Base-by-base conservation (phyloP, 2,888 invertebrate genomes). In the Yponomeuta cagnagella region DNA sequence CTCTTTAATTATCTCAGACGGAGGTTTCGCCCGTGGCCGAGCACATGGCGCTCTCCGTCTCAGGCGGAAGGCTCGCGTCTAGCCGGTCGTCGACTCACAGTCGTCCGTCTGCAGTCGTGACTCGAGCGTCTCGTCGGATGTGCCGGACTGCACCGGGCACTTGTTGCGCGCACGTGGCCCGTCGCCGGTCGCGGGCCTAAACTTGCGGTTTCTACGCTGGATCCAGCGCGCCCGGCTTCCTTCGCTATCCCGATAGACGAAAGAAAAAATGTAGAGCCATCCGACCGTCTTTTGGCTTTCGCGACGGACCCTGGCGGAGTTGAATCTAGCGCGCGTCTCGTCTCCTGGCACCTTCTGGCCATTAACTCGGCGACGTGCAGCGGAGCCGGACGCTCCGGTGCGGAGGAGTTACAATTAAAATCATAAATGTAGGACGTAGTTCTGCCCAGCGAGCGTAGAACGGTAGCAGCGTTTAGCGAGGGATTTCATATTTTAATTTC, bases 101-200 rank as follows among this genome's bases (percentile, higher is more conserved):
- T 58, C 52, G 52, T 15, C 52, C 15, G 52, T 58, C 52, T 58
- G 52, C 52, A 58, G 52, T 58, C 52, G 33, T 65, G 65, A 48
- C 15, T 30, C 70, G 64, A n/a, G 63, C 63, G 71, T 73, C 74
- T 75, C 75, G 75, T 75, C 74, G 74, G 74, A 73, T 74, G 77
- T 74, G 75, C 73, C 75, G 75, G 52, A 58, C 15, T 58, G 75
- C 73, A 75, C 78, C 74, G 71, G 73, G 71, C 76, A 78, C 77
- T 78, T 77, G 79, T 77, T 80, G 84, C 79, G 79, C 52, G 52
- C 52, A 58, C 52, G 52, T 58, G 52, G 52, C 52, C 52, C 52
- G 52, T 15, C 15, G 52, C 52, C 52, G 52, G 52, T 58, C 15
- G 15, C 52, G 52, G 52, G 52, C 52, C 52, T 43, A 8, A 43